Base-by-base conservation (phyloP, 2,113 vertebrate genomes). In the Sula dactylatra region DNA sequence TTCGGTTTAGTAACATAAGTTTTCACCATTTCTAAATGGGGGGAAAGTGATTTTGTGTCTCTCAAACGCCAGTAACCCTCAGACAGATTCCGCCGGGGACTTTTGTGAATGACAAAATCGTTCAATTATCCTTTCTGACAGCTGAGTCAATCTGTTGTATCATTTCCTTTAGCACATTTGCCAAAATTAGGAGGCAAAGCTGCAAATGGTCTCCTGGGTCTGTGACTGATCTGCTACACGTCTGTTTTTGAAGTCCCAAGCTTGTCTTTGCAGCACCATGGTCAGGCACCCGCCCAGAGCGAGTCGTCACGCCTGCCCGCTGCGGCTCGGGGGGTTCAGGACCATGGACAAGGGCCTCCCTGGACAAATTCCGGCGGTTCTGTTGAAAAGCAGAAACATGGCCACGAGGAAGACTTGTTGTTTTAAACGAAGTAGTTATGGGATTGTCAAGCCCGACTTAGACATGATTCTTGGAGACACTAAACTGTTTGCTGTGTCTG, bases 321-420 rank as follows among this genome's bases (percentile, higher is more conserved):
- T 14, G 0, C 1, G 13, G 26, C 5, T 4, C 3, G 11, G 11
- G 9, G 0, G 6, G 1, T 26, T 64, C 96, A 96, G 97, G 1
- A 97, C 97, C 97, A 55, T 2, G 96, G 96, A 90, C 82, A 97
- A 58, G 21, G 17, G 2, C 25, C 1, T 0, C 18, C 16, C 11
- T 3, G 1, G 7, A 2, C 10, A 1, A 0, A 1, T 2, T 1
- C 11, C 2, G 3, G 38, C 9, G 0, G 1, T n/a, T 25, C 18
- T 4, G 21, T 2, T n/a, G 17, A 5, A 3, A 7, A 13, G 27
- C 42, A 0, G 32, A 25, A 40, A 14, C 10, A 0, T 5, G 0
- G 21, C 36, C 40, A 9, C 4, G 2, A 17, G 55, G 21, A 22
- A n/a, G 13, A 3, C 3, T 3, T 10, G 3, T 9, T 55, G 58